Conservation (phyloP, 2,113 vertebrate genomes). For the Apistogramma diplotaenia region DNA sequence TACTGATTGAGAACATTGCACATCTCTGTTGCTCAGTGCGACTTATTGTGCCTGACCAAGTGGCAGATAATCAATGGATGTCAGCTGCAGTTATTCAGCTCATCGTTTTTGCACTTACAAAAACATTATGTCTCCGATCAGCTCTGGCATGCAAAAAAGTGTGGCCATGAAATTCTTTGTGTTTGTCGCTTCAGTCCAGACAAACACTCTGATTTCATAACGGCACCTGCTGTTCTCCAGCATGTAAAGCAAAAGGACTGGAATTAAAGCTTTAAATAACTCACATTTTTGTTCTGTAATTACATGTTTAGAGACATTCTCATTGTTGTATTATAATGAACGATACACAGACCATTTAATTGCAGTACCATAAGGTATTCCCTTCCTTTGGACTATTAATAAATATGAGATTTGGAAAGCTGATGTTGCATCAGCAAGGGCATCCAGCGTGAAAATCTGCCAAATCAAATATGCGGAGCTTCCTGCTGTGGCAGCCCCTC, state of each 20-base stretch:
- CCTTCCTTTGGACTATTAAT: neutral
- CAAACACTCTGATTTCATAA: neutral
- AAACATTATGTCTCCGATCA: neutral
- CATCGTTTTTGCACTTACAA: neutral
- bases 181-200: neutral
- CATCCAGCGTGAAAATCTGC: neutral
- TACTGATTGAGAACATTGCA: neutral
- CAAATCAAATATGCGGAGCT: neutral
- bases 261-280: neutral
- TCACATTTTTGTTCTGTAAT: neutral
- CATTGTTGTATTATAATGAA: neutral
- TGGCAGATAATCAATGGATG: neutral
- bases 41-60: neutral
- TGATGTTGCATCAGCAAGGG: neutral
- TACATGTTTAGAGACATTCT: neutral
- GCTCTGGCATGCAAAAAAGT: neutral
- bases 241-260: neutral
- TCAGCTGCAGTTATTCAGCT: neutral
- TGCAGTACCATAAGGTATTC: neutral
- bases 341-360: neutral
- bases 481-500: neutral
- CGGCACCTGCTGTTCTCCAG: neutral
- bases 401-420: neutral
- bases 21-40: neutral
- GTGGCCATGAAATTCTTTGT: neutral